Conservation (phyloP, 2,888 invertebrate species). For the Ormyrus labotus region DNA sequence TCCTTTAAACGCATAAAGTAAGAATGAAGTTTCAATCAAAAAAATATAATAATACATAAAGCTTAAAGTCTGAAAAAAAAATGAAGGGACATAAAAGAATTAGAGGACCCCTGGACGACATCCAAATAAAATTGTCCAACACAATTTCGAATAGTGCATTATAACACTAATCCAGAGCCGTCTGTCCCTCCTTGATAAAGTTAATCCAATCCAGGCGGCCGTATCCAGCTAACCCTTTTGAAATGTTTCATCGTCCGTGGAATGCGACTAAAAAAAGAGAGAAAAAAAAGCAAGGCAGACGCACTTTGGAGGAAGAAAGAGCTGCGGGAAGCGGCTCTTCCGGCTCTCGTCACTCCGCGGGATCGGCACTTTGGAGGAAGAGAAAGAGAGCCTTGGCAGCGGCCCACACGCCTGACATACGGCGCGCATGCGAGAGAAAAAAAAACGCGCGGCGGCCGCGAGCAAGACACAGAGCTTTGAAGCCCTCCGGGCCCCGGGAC, state of each 20-base stretch:
- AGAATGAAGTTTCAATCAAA: too few relatives aligned
- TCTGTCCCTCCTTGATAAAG: neutral
- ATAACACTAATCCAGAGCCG: neutral
- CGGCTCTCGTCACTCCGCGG: constrained; percentile 25
- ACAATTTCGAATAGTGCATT: neutral
- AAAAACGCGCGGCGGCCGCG: neutral
- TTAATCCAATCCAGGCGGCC: constrained; percentile 5
- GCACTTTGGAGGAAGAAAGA: neutral
- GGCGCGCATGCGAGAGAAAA: constrained; percentile 36
- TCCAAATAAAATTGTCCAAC: too few relatives aligned
- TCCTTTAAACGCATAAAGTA: too few relatives aligned
- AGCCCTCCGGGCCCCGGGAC: constrained; percentile 15
- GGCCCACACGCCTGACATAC: constrained; percentile 52
- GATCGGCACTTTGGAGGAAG: constrained; percentile 39
- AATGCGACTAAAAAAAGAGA: constrained; percentile 34
- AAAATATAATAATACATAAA: too few relatives aligned
- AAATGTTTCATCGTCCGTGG: constrained; percentile 15
- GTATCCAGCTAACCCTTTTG: constrained; percentile 21
- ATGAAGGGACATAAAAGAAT: too few relatives aligned
- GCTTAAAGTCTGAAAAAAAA: too few relatives aligned
- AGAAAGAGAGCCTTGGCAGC: neutral
- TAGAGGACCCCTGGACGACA: too few relatives aligned
- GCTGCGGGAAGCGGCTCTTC: neutral
- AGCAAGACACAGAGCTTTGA: constrained; percentile 25
- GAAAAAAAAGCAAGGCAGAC: neutral